Conservation (phyloP, 2,888 invertebrate genomes). For the Rhabditoides inermis region DNA sequence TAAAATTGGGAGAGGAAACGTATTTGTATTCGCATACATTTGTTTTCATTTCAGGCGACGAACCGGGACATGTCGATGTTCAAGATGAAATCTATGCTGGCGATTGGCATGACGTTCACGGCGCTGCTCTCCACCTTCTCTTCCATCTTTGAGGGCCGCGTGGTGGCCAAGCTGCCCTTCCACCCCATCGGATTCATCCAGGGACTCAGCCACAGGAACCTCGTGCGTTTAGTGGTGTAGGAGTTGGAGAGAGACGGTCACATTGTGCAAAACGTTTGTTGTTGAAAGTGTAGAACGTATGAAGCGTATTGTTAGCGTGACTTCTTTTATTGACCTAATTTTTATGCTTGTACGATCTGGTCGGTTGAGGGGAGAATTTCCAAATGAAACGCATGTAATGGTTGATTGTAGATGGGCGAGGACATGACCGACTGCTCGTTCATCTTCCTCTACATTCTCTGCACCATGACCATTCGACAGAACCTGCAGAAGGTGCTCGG, state of each 20-base stretch:
- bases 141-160: constrained; percentile 62
- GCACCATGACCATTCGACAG: constrained; percentile 98
- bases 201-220: constrained; percentile 84
- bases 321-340: not conserved
- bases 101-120: constrained; percentile 85
- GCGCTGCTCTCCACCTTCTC: constrained; percentile 88
- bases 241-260: not conserved
- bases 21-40: too few species aligned
- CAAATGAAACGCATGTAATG: not conserved
- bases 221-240: constrained; percentile 67
- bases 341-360: constrained; percentile 2
- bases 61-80: constrained; percentile 89
- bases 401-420: constrained; percentile 68
- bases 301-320: too few species aligned
- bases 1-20: too few species aligned
- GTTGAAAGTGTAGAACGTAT: constrained; percentile 1
- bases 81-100: constrained; percentile 99
- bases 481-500: constrained; percentile 86
- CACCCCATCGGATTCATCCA: constrained; percentile 91
- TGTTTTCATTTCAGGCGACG: constrained; percentile 63
- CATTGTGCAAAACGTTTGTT: not conserved
- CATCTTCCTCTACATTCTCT: constrained; percentile 93
- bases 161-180: constrained; percentile 93
- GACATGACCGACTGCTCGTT: constrained; percentile 97
- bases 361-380: not conserved